These are phyloP conservation scores for Globodera rostochiensis DNA, from an alignment of 1,140 invertebrate genomes.

Conservation along the genomic window DNA sequence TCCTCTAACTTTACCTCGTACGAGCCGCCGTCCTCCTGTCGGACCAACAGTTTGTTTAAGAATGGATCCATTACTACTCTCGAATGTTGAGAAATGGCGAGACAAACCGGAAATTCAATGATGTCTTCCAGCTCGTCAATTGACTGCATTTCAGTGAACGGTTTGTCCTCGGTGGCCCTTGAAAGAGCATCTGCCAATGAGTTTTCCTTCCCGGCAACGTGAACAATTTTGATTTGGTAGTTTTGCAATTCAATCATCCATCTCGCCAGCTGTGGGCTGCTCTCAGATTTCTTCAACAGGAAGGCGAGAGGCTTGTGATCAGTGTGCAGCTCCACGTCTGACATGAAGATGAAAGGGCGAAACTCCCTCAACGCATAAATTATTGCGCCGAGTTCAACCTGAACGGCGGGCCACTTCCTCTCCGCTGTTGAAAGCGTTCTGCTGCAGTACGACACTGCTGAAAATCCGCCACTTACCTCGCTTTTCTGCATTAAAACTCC, in stretches of 20 bases:
- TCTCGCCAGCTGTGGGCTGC: not conserved
- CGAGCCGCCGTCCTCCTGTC: not conserved
- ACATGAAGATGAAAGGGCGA: too few species aligned
- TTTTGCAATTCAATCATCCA: conserved; percentile 9
- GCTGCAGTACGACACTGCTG: too few species aligned
- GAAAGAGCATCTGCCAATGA: conserved; percentile 21
- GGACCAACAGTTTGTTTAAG: not conserved
- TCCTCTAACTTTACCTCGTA: conserved; percentile 1
- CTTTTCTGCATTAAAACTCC: too few species aligned
- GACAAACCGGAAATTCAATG: conserved; percentile 17
- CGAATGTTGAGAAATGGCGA: not conserved
- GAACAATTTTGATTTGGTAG: too few species aligned
- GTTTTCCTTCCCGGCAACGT: conserved; percentile 15
- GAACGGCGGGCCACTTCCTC: too few species aligned
- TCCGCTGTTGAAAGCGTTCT: too few species aligned
- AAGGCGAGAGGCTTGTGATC: conserved; percentile 24
- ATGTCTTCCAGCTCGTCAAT: conserved; percentile 23
- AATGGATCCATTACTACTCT: not conserved
- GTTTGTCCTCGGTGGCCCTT: not conserved
- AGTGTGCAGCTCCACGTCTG: too few species aligned
- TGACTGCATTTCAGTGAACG: not conserved
- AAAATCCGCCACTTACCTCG: too few species aligned
- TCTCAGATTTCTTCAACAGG: conserved; percentile 17
- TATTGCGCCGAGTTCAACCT: too few species aligned
- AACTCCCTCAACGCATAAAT: too few species aligned